Percentiles rank a stretch among this genome's conserved stretches.
phyloP scores from a whole-genome alignment of 2,888 invertebrate species.

The Drosophila siamana region DNA sequence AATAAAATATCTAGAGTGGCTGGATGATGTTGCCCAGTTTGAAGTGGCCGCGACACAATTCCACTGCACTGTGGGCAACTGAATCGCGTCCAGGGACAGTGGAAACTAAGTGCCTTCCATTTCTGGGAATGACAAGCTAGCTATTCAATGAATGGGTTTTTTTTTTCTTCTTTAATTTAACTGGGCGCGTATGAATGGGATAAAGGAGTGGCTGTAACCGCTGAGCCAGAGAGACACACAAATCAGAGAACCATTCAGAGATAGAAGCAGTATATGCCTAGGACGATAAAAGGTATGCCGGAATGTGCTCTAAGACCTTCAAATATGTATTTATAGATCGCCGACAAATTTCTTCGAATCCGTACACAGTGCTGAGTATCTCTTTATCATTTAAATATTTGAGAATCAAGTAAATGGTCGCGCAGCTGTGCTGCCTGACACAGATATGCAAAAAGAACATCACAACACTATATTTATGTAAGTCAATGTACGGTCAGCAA shows the following conservation, averaged over 20 bases:
- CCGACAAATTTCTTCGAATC: constrained; percentile 59
- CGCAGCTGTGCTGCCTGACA: constrained; percentile 43
- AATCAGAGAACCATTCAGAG: constrained; percentile 54
- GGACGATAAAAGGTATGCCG: constrained; percentile 57
- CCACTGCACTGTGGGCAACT: constrained; percentile 50
- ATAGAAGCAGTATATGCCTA: constrained; percentile 27
- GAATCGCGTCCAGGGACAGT: constrained; percentile 47
- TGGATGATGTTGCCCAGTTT: constrained; percentile 46
- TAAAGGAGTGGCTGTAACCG: constrained; percentile 56
- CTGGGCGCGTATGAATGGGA: constrained; percentile 43
- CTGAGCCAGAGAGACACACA: constrained; percentile 32
- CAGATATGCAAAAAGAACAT: constrained; percentile 53
- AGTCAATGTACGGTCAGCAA: constrained; percentile 47
- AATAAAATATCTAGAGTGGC: constrained; percentile 35
- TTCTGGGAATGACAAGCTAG: constrained; percentile 53
- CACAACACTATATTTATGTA: constrained; percentile 33
- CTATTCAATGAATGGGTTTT: constrained; percentile 57
- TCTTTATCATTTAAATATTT: constrained; percentile 53
- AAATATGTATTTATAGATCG: constrained; percentile 48
- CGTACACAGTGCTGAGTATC: constrained; percentile 4
- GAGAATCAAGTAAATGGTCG: constrained; percentile 42
- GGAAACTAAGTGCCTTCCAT: constrained; percentile 46
- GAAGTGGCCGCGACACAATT: constrained; percentile 64
- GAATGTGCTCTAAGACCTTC: constrained; percentile 50
- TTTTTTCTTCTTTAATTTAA: constrained; percentile 27